Evolutionary conservation across 2,888 invertebrate species (phyloP).

Genomic region (Himalopsyche japonica): DNA sequence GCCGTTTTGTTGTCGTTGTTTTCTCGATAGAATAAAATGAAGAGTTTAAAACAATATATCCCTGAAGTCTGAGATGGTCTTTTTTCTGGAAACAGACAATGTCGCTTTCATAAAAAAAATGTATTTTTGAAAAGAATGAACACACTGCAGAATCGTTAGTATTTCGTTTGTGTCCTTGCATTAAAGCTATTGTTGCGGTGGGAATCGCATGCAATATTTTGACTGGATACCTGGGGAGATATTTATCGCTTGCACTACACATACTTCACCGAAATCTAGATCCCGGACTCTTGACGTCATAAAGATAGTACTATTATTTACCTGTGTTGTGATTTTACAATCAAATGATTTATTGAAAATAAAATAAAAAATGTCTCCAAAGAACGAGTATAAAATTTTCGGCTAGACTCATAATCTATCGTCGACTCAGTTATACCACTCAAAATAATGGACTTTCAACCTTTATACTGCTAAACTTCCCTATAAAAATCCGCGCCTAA

Average conservation of each 20-base stretch:
- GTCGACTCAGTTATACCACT: no score
- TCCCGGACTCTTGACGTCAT: neutral
- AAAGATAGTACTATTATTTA: neutral
- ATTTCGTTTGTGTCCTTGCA: constrained; percentile 32
- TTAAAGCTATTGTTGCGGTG: constrained; percentile 31
- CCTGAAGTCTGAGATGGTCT: neutral
- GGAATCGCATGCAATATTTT: constrained; percentile 39
- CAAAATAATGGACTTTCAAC: no score
- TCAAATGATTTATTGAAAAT: no score
- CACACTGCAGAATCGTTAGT: constrained; percentile 30
- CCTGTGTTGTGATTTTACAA: neutral
- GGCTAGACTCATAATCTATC: no score
- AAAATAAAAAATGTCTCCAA: no score
- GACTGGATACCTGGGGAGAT: constrained; percentile 38
- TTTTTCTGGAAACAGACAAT: constrained; percentile 3
- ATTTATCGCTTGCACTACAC: constrained; percentile 32
- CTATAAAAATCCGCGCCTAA: no score
- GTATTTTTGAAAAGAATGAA: neutral
- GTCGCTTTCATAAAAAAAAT: neutral
- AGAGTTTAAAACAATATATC: constrained; percentile 24
- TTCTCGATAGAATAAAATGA: neutral
- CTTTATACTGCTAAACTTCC: no score
- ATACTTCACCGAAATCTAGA: neutral
- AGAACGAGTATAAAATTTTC: no score
- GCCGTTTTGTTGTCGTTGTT: neutral